These are phyloP conservation scores for Nasua narica DNA, from an alignment of 2,797 vertebrate genomes.

Conservation along the genomic window DNA sequence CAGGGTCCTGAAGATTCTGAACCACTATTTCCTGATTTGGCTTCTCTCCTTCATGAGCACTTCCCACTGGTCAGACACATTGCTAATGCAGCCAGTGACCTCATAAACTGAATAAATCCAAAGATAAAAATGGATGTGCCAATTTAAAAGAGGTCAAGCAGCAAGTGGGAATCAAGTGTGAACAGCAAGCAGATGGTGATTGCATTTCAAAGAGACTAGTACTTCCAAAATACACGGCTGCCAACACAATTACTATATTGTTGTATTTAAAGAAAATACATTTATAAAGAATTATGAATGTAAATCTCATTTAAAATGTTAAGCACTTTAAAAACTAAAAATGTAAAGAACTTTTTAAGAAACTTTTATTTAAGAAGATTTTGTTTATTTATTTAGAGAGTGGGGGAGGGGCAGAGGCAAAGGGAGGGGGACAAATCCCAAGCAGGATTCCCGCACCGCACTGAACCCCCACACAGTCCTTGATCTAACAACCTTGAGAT, in stretches of 20 bases:
- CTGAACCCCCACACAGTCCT: not conserved
- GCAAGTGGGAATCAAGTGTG: slow-evolving; percentile 26
- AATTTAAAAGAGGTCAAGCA: slow-evolving; percentile 62
- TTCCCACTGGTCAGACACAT: not conserved
- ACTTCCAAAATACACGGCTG: not conserved
- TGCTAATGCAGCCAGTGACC: slow-evolving; percentile 46
- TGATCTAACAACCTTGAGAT: not conserved
- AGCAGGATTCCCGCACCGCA: not conserved
- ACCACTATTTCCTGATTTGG: not conserved
- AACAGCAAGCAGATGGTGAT: slow-evolving; percentile 37
- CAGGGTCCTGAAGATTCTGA: not conserved
- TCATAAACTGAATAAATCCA: slow-evolving; percentile 34
- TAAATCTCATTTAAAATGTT: not conserved
- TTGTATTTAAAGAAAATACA: not conserved
- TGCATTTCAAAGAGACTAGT: not conserved
- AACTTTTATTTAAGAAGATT: not conserved
- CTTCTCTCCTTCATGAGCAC: not conserved
- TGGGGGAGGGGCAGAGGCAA: not conserved
- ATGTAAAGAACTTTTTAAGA: not conserved
- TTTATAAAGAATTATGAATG: not conserved
- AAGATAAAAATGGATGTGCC: slow-evolving; percentile 15
- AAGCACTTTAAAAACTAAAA: not conserved
- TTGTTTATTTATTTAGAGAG: not conserved
- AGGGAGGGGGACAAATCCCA: not conserved
- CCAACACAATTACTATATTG: not conserved